phyloP scores from a whole-genome alignment of 2,113 vertebrate genomes.

The Motacilla alba region DNA sequence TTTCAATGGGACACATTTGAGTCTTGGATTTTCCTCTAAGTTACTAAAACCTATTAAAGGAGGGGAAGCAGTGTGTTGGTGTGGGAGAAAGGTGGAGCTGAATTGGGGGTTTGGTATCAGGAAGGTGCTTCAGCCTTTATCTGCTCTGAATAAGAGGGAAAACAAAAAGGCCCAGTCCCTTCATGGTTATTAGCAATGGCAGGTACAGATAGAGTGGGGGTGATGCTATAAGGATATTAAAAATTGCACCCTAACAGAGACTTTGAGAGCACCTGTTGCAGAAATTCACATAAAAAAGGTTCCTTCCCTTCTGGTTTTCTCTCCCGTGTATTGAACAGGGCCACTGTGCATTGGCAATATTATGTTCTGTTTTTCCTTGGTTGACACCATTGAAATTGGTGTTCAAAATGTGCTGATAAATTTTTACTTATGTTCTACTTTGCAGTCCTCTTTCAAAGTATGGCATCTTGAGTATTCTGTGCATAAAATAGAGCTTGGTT shows the following conservation, averaged over 20 bases:
- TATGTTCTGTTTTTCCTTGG: background rate
- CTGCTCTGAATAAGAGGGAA: background rate
- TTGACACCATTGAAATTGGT: background rate
- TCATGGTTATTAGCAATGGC: background rate
- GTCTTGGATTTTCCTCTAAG: background rate
- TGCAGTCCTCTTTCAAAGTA: background rate
- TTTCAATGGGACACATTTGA: background rate
- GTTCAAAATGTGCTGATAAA: background rate
- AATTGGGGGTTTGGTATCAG: fast-evolving
- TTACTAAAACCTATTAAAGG: background rate
- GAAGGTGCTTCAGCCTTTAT: background rate
- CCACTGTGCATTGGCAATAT: background rate
- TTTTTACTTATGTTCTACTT: background rate
- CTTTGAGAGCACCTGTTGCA: background rate
- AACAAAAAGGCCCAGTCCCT: background rate
- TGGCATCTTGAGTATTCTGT: background rate
- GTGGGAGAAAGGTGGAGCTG: background rate
- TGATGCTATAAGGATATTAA: background rate
- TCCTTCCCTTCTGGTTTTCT: background rate
- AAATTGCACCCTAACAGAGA: background rate
- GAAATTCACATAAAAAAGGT: background rate
- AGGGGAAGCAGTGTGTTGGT: background rate
- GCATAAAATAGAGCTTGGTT: background rate
- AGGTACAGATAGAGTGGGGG: background rate
- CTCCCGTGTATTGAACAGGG: background rate